These are phyloP conservation scores for Acholoe squamosa DNA, from an alignment of 2,888 invertebrate genomes.

Conservation along the genomic window DNA sequence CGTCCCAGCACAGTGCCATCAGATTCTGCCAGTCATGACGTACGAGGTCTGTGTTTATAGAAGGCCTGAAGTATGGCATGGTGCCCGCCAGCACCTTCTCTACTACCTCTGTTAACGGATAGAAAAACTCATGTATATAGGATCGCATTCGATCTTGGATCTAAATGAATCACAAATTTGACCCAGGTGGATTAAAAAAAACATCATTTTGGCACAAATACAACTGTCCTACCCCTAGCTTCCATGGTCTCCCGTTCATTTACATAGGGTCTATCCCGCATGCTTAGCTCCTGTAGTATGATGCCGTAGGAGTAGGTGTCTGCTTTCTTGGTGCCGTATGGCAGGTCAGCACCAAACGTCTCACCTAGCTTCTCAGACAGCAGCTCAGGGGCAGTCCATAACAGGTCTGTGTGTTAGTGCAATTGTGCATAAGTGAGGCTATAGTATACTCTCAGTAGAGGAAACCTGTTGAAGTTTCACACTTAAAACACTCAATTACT, in stretches of 20 bases:
- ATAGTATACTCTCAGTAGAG: too few relatives aligned
- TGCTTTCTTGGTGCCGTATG: slow-evolving; percentile 50
- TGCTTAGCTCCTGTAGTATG: slow-evolving; percentile 28
- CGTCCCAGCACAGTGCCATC: slow-evolving; percentile 52
- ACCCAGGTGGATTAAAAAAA: too few relatives aligned
- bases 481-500: too few relatives aligned
- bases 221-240: background rate
- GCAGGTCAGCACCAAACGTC: background rate
- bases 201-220: too few relatives aligned
- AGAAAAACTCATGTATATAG: too few relatives aligned
- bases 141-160: too few relatives aligned
- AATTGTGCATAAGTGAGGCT: too few relatives aligned
- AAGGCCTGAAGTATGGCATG: background rate
- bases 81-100: background rate
- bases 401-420: background rate
- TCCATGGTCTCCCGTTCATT: background rate
- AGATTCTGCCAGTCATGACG: slow-evolving; percentile 19
- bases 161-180: too few relatives aligned
- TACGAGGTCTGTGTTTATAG: background rate
- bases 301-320: slow-evolving; percentile 63
- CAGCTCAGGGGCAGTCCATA: slow-evolving; percentile 44
- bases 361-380: background rate
- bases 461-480: too few relatives aligned
- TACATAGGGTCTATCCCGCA: background rate
- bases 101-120: background rate